Evolutionary conservation across 2,888 invertebrate species (phyloP), one percentile per base, ranked within the genome.

Genomic region (Bugula neritina): DNA sequence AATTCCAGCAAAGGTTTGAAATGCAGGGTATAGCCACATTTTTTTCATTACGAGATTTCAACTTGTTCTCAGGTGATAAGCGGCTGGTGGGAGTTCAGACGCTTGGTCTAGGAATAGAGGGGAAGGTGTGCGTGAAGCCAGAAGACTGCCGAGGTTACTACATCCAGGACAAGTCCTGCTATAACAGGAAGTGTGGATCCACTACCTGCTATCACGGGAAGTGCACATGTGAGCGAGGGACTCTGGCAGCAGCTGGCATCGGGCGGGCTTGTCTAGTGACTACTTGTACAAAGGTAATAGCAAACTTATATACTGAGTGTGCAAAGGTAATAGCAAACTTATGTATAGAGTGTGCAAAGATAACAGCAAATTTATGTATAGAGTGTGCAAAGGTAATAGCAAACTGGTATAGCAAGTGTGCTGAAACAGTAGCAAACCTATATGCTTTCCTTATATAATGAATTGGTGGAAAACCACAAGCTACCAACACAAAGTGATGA

Each of bases 171-270:
- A 27, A 63, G n/a, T 13, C 63, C 3, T 63, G 63, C n/a, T 29
- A 29, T 31, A 25, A 63, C 63, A 63, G 63, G 63, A 63, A 63
- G 63, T 63, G 63, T 63, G 63, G 63, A 25, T 25, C 31, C 5
- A 31, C 31, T 25, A 31, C 27, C 31, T 63, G 63, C 31, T 63
- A 29, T 31, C 63, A 63, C 27, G 63, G 63, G 5, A 63, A 63
- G 31, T 63, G 63, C 31, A 63, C 63, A 27, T 63, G 63, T 63
- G 63, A 63, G 31, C 27, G 63, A 63, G 63, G 63, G 13, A 27
- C 63, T 29, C 25, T 63, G 13, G 63, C 31, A 2, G 27, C 27
- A 2, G 31, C 13, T 13, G 34, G 34, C 31, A 34, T 10, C 3
- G 63, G 27, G 2, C 2, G n/a, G n/a, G 63, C 21, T 31, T 63